Percentiles rank a stretch among this genome's conserved stretches.
phyloP scores from a whole-genome alignment of 2,888 invertebrate species.

The Cheilosia vernalis region DNA sequence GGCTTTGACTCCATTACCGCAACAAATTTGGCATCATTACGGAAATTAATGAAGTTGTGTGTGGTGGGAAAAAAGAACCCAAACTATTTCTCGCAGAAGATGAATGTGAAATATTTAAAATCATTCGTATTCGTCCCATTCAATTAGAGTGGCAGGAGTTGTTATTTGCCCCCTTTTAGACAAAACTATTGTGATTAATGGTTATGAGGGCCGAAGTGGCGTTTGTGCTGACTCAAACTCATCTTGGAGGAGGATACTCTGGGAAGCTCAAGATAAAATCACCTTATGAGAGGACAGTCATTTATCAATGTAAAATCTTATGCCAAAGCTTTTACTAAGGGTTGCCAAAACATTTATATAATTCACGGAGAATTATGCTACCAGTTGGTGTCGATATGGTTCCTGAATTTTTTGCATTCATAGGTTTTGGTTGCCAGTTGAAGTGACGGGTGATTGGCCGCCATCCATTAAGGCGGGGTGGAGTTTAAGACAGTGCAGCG shows the following conservation, averaged over 20 bases:
- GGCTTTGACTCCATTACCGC: background rate
- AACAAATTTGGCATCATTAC: background rate
- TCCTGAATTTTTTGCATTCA: slow-evolving; percentile 2
- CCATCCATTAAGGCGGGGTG: no score
- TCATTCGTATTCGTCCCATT: background rate
- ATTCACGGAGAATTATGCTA: background rate
- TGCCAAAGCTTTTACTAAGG: slow-evolving; percentile 2
- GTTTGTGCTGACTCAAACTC: background rate
- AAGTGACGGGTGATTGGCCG: no score
- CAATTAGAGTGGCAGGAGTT: slow-evolving; percentile 6
- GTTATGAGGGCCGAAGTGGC: slow-evolving; percentile 5
- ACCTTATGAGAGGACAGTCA: background rate
- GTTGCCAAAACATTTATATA: slow-evolving; percentile 4
- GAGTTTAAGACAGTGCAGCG: no score
- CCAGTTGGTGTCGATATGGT: background rate
- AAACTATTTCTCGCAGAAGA: background rate
- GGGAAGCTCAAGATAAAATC: background rate
- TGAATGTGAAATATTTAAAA: slow-evolving; percentile 10
- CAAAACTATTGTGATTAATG: slow-evolving; percentile 31
- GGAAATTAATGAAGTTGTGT: slow-evolving; percentile 4
- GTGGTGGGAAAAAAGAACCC: background rate
- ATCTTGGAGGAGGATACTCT: background rate
- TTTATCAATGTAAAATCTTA: slow-evolving; percentile 21
- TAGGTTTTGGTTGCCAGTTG: background rate
- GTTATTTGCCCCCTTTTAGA: background rate